Base-by-base conservation (phyloP, 2,113 vertebrate species). In the Anolis carolinensis region DNA sequence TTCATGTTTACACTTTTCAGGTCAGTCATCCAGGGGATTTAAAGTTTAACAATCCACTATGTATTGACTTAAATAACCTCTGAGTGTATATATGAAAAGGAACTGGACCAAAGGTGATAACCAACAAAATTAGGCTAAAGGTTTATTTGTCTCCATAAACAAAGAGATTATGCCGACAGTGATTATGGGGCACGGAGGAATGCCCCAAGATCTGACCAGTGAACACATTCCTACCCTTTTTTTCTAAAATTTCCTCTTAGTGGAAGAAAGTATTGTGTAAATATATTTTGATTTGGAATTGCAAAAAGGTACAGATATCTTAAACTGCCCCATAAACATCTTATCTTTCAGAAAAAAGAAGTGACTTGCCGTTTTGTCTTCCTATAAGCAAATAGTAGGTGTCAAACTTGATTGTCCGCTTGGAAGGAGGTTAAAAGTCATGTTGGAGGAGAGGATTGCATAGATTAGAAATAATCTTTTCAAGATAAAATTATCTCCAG, bases 381-480 rank as follows among this genome's bases (percentile, higher is more conserved):
- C 52, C 70, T 73, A 25, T 59, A 81, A 75, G 70, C 21, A 59
- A 78, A 44, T 70, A 76, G 63, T 2, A 75, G 59, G 25, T 1
- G 25, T 25, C 63, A 0, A 10, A 18, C 0, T 74, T n/a, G 18
- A 48, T 50, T 50, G 75, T 59, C 32, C 34, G 68, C 67, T 89
- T 86, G 75, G 85, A 90, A 76, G 14, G 79, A 0, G 27, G 27
- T 48, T 52, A 63, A 25, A 2, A 18, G 81, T 93, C 84, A 75
- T 50, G n/a, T 89, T 87, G 20, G 84, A 75, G 59, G 79, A 1
- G 0, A 63, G 71, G 50, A 87, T 88, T 81, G 81, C 11, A 67
- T 85, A n/a, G 87, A 84, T 91, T 81, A 92, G 79, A 86, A 91
- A 85, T 93, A 89, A 93, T 93, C 89, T 85, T 36, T 8, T 81